These are phyloP conservation scores for Geodia barretti DNA, from an alignment of 37 sponge, comb jelly and placozoan genomes.

Conservation along the genomic window DNA sequence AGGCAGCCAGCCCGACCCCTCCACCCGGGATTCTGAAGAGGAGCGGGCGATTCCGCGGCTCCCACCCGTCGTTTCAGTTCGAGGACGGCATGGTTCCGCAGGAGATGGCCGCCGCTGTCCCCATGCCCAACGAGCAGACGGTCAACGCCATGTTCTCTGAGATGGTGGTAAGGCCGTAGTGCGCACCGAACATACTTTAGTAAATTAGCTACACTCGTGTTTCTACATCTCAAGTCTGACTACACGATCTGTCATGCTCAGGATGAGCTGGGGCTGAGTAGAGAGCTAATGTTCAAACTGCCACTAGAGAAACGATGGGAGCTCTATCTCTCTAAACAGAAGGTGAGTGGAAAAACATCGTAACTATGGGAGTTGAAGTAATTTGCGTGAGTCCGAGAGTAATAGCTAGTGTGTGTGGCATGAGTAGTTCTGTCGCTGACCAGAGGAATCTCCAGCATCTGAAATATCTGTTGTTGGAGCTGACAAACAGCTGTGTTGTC, in stretches of 20 bases:
- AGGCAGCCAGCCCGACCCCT: background rate
- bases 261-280: constrained; percentile 77
- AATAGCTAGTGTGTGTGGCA: no score
- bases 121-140: constrained; percentile 70
- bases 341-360: constrained; percentile 12
- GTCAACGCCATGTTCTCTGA: constrained; percentile 60
- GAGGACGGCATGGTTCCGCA: constrained; percentile 48
- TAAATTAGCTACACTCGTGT: no score
- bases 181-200: no score
- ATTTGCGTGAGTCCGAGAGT: no score
- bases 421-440: no score
- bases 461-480: no score
- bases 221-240: no score
- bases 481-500: no score
- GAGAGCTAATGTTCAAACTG: constrained; percentile 62
- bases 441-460: no score
- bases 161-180: constrained; percentile 60
- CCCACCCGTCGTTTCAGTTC: background rate
- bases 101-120: constrained; percentile 62
- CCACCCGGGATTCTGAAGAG: constrained; percentile 33
- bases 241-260: background rate
- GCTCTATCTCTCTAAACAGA: constrained; percentile 57
- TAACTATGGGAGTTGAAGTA: no score
- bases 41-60: background rate
- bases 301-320: constrained; percentile 80